Conservation (phyloP, 2,797 vertebrate genomes). For the Centropyge bicolor region DNA sequence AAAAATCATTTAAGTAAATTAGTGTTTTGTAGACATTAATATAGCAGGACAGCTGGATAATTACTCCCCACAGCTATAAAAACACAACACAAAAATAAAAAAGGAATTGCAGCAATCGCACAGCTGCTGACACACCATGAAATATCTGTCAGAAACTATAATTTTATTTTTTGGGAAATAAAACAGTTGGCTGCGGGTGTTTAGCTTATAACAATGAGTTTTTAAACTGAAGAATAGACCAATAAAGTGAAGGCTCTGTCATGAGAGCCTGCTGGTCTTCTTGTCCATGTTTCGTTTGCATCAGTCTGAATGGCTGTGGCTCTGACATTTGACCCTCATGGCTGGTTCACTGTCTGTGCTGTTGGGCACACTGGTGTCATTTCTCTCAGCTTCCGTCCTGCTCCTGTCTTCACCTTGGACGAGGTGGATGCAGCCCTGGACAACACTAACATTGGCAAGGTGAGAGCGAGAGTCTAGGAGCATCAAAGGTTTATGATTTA, state of each 20-base stretch:
- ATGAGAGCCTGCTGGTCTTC: not conserved
- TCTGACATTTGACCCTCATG: not conserved
- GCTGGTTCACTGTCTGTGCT: not conserved
- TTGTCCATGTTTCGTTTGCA: not conserved
- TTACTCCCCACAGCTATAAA: not conserved
- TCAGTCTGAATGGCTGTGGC: not conserved
- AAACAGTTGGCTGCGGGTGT: not conserved
- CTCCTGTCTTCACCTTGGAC: conserved; percentile 95
- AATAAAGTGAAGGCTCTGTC: not conserved
- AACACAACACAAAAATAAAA: not conserved
- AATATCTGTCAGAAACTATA: conserved; percentile 1
- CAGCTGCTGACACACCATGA: conserved; percentile 18
- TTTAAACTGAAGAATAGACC: conserved; percentile 9
- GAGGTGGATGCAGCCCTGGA: conserved; percentile 98
- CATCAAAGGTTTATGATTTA: not conserved
- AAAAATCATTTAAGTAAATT: not conserved
- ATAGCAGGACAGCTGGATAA: conserved; percentile 12
- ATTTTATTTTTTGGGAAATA: not conserved
- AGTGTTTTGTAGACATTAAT: not conserved
- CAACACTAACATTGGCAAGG: conserved; percentile 95
- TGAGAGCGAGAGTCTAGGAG: conserved; percentile 81
- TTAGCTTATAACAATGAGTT: not conserved
- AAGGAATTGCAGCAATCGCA: not conserved
- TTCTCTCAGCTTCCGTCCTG: conserved; percentile 90
- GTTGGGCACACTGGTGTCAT: not conserved